Percentiles rank a stretch among this genome's conserved stretches.
Evolutionary conservation across 2,113 vertebrate species (phyloP).

Genomic region (Macaca mulatta): DNA sequence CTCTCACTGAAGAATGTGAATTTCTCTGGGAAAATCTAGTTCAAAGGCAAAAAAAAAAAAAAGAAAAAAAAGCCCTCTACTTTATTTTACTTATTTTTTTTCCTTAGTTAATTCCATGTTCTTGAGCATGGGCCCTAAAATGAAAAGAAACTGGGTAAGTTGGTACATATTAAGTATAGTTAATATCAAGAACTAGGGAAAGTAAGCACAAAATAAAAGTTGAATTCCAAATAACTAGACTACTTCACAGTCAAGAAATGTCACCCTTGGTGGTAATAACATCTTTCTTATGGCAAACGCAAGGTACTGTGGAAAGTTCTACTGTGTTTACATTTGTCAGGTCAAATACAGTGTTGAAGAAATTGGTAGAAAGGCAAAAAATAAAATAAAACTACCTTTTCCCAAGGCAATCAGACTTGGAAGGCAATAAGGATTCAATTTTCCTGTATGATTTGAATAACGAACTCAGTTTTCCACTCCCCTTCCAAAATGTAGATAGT

Average conservation of each 20-base stretch:
- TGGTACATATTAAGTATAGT: not conserved
- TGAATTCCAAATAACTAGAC: not conserved
- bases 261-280: not conserved
- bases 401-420: not conserved
- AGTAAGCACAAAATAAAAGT: slow-evolving; percentile 23
- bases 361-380: not conserved
- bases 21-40: slow-evolving; percentile 26
- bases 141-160: not conserved
- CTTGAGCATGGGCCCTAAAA: slow-evolving; percentile 12
- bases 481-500: not conserved
- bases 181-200: slow-evolving; percentile 26
- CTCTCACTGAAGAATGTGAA: not conserved
- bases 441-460: slow-evolving; percentile 41
- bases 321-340: not conserved
- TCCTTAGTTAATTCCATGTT: slow-evolving; percentile 24
- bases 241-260: not conserved
- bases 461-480: slow-evolving; percentile 4
- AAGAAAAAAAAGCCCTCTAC: slow-evolving; percentile 1
- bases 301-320: slow-evolving; percentile 14
- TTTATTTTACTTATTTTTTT: not conserved
- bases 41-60: slow-evolving; percentile 28
- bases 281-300: slow-evolving; percentile 1
- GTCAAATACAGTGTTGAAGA: slow-evolving; percentile 46
- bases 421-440: slow-evolving; percentile 38
- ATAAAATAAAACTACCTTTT: not conserved